Evolutionary conservation across 2,888 invertebrate species (phyloP).

Genomic region (Chaetogeoica ovagalla): DNA sequence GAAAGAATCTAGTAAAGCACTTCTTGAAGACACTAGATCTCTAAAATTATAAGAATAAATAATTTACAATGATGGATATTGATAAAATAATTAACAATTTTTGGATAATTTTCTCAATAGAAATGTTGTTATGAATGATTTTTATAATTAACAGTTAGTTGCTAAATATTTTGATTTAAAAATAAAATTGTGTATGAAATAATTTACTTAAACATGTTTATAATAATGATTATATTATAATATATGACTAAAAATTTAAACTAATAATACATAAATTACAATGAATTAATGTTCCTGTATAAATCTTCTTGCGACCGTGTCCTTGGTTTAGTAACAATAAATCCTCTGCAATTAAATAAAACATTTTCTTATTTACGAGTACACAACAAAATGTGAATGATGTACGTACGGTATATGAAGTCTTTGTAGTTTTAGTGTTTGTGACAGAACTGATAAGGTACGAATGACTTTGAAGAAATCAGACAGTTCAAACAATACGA

Average conservation of each 20-base stretch:
- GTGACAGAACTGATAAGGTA: conserved; percentile 85
- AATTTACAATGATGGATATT: background rate
- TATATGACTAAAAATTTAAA: too few species aligned
- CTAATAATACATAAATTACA: conserved; percentile 64
- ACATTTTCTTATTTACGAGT: background rate
- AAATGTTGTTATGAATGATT: too few species aligned
- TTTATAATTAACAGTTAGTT: too few species aligned
- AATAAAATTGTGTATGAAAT: background rate
- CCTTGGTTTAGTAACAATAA: conserved; percentile 72
- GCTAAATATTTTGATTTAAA: background rate
- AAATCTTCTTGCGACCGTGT: conserved; percentile 81
- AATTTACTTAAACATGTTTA: too few species aligned
- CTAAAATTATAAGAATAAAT: conserved; percentile 14
- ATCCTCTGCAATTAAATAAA: conserved; percentile 69
- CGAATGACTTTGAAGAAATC: conserved; percentile 93
- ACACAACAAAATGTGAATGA: background rate
- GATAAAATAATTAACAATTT: background rate
- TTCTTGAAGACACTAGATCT: conserved; percentile 37
- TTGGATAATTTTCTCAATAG: too few species aligned
- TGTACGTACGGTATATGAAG: conserved; percentile 73
- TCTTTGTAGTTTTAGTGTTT: conserved; percentile 72
- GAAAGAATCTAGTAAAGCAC: conserved; percentile 48
- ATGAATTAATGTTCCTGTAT: conserved; percentile 75
- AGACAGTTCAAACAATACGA: conserved; percentile 92
- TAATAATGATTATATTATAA: too few species aligned